Conservation (phyloP, 2,797 vertebrate species). For the Pachyuromys duprasi region DNA sequence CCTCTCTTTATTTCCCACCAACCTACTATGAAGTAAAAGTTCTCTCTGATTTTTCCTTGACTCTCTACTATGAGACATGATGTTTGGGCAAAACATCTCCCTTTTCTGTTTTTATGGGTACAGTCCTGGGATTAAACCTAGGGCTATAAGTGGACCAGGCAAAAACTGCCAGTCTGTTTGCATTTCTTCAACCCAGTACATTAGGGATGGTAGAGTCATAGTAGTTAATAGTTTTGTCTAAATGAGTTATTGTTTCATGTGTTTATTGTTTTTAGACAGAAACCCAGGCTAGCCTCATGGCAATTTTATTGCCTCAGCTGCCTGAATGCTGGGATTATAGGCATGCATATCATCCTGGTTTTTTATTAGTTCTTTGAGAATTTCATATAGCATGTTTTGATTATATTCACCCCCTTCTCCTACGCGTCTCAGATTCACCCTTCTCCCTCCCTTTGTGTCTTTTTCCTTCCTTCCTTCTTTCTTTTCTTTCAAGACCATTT, state of each 20-base stretch:
- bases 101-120: neutral
- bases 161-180: neutral
- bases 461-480: neutral
- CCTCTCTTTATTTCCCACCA: neutral
- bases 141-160: neutral
- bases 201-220: slow-evolving; percentile 42
- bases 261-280: neutral
- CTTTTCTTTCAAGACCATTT: neutral
- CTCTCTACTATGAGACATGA: slow-evolving; percentile 3
- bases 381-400: neutral
- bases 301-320: neutral
- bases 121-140: neutral
- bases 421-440: neutral
- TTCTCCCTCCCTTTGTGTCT: neutral
- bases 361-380: slow-evolving; percentile 1
- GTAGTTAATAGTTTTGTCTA: neutral
- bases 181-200: neutral
- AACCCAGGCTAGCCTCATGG: neutral
- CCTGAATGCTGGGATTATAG: neutral
- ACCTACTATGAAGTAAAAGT: slow-evolving; percentile 24
- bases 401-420: neutral
- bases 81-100: slow-evolving; percentile 12
- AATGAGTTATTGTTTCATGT: neutral
- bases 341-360: neutral
- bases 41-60: slow-evolving; percentile 53